phyloP scores from a whole-genome alignment of 23 tunicate species.

The Clavelina lepadiformis region DNA sequence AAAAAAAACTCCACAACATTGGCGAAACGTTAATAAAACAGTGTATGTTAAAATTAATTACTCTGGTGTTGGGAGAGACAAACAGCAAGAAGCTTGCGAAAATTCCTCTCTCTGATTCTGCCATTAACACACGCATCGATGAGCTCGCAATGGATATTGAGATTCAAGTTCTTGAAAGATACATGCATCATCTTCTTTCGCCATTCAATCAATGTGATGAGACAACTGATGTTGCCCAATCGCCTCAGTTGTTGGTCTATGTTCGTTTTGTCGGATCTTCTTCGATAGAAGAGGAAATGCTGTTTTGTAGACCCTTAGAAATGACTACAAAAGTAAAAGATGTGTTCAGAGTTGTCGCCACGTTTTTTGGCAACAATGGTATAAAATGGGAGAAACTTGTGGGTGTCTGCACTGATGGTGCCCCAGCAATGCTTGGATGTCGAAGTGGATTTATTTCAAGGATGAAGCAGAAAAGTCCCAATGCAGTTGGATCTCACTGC shows the following conservation, averaged over 20 bases:
- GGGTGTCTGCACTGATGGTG: constrained; percentile 66
- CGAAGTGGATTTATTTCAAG: constrained; percentile 18
- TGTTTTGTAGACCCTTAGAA: constrained; percentile 39
- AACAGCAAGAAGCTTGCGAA: constrained; percentile 31
- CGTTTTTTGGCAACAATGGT: constrained; percentile 19
- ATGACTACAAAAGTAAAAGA: constrained; percentile 48
- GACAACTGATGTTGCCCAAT: constrained; percentile 48
- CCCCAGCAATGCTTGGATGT: constrained; percentile 22
- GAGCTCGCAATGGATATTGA: constrained; percentile 43
- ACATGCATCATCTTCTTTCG: constrained; percentile 17
- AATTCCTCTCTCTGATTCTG: constrained; percentile 30
- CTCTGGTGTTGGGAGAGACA: constrained; percentile 18
- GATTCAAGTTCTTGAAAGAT: constrained; percentile 18
- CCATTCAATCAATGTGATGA: constrained; percentile 52
- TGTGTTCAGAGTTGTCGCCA: constrained; percentile 16
- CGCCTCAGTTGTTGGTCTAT: constrained; percentile 39
- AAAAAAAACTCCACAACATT: constrained; percentile 41
- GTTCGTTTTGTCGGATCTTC: constrained; percentile 34
- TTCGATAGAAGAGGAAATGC: constrained; percentile 39
- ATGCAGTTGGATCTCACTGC: constrained; percentile 47
- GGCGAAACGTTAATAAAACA: constrained; percentile 48
- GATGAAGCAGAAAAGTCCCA: constrained; percentile 40
- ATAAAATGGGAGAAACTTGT: constrained; percentile 46
- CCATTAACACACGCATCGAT: constrained; percentile 39
- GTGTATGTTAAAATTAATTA: constrained; percentile 33